These are phyloP conservation scores for Monochamus saltuarius DNA, from an alignment of 1,140 invertebrate genomes.

Conservation along the genomic window DNA sequence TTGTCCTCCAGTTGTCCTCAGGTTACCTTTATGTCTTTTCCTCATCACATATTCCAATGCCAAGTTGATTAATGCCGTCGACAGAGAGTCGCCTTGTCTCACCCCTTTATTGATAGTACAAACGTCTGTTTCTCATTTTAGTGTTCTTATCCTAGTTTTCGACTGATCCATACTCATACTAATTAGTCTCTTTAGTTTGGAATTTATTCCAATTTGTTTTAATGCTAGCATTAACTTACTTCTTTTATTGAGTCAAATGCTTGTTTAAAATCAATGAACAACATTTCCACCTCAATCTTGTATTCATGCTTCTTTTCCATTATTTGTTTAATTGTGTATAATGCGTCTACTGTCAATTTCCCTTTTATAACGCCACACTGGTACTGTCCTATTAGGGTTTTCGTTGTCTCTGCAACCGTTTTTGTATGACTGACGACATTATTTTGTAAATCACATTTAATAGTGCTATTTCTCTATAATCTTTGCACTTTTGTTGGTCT, in stretches of 20 bases:
- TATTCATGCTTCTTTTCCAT: constrained; percentile 3
- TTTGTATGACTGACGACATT: too few relatives aligned
- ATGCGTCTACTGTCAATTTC: constrained; percentile 6
- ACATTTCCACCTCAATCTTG: constrained; percentile 1
- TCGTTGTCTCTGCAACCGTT: too few relatives aligned
- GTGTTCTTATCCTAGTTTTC: background rate
- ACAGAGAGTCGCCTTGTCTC: constrained; percentile 12
- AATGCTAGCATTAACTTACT: too few relatives aligned
- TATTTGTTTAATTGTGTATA: constrained; percentile 13
- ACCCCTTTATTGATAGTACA: constrained; percentile 7
- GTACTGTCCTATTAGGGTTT: too few relatives aligned
- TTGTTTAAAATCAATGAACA: constrained; percentile 11
- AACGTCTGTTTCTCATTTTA: background rate
- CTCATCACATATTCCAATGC: too few relatives aligned
- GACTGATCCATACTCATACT: background rate
- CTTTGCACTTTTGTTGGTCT: too few relatives aligned
- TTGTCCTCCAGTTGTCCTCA: constrained; percentile 1
- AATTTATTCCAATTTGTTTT: background rate
- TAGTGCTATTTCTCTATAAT: too few relatives aligned
- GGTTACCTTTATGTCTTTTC: constrained; percentile 1
- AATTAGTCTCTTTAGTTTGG: constrained; percentile 5
- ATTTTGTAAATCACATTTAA: too few relatives aligned
- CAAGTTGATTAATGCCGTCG: constrained; percentile 11
- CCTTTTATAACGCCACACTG: background rate
- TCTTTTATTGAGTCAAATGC: constrained; percentile 5